Evolutionary conservation across 2,113 vertebrate species (phyloP).

Genomic region (Andinoacara biseriatus): DNA sequence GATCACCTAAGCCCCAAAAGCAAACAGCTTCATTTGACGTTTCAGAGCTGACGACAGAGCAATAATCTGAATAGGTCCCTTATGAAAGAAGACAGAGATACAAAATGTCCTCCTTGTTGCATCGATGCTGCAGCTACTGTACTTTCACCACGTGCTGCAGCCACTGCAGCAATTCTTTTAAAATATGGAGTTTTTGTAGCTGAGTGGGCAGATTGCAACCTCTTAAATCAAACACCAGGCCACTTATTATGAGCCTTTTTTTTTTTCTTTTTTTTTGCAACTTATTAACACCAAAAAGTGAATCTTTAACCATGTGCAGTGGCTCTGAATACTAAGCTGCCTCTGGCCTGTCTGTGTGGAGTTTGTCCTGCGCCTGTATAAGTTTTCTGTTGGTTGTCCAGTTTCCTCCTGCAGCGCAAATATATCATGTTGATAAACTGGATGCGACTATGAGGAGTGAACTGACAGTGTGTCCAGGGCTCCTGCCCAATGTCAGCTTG

Average conservation of each 20-base stretch:
- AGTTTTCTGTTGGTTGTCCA: neutral
- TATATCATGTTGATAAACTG: neutral
- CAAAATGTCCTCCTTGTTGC: slow-evolving; percentile 14
- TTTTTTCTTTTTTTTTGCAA: neutral
- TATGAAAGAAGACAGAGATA: slow-evolving; percentile 26
- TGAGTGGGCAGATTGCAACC: slow-evolving; percentile 20
- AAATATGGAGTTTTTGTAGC: slow-evolving; percentile 1
- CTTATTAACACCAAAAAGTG: neutral
- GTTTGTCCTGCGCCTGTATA: neutral
- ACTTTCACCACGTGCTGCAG: slow-evolving; percentile 4
- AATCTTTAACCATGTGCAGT: neutral
- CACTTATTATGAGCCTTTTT: neutral
- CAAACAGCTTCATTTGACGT: slow-evolving; percentile 12
- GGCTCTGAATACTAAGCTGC: neutral
- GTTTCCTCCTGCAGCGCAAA: neutral
- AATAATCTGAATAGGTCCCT: slow-evolving; percentile 10
- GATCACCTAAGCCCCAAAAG: neutral
- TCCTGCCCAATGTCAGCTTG: neutral
- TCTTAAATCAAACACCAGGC: slow-evolving; percentile 20
- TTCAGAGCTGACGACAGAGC: neutral
- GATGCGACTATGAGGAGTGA: neutral
- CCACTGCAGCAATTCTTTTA: slow-evolving; percentile 21
- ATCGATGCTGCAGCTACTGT: slow-evolving; percentile 5
- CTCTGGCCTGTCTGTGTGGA: fast-evolving
- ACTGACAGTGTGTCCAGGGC: neutral